Evolutionary conservation across 2,888 invertebrate genomes (phyloP).

Genomic region (Timema podura): DNA sequence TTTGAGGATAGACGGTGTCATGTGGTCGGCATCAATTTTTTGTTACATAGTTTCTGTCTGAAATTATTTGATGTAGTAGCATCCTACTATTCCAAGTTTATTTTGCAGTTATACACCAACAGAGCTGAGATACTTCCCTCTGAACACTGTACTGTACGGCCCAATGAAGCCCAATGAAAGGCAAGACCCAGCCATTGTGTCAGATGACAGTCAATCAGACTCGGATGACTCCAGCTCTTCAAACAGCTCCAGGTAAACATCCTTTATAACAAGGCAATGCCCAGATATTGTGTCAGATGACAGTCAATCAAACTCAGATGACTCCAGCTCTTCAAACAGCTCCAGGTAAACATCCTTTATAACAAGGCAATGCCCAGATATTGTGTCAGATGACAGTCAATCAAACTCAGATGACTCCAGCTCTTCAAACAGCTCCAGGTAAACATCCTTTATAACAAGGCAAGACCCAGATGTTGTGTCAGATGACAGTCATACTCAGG

Average conservation of each 20-base stretch:
- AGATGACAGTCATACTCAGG: no score
- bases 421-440: constrained; percentile 51
- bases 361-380: no score
- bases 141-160: constrained; percentile 81
- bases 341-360: constrained; percentile 42
- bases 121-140: constrained; percentile 86
- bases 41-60: no score
- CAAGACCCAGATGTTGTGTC: no score
- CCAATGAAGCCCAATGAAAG: constrained; percentile 50
- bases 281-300: constrained; percentile 39
- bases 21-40: no score
- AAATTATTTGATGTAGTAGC: background rate
- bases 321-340: constrained; percentile 48
- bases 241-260: constrained; percentile 47
- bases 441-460: no score
- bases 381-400: constrained; percentile 46
- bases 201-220: constrained; percentile 53
- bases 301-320: constrained; percentile 51
- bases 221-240: constrained; percentile 49
- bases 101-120: constrained; percentile 63
- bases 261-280: no score
- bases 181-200: constrained; percentile 47
- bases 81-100: background rate
- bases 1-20: no score
- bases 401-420: constrained; percentile 50